Evolutionary conservation across 1,140 invertebrate genomes (phyloP), one percentile per base, ranked within the genome.

Genomic region (Drosophila biarmipes): DNA sequence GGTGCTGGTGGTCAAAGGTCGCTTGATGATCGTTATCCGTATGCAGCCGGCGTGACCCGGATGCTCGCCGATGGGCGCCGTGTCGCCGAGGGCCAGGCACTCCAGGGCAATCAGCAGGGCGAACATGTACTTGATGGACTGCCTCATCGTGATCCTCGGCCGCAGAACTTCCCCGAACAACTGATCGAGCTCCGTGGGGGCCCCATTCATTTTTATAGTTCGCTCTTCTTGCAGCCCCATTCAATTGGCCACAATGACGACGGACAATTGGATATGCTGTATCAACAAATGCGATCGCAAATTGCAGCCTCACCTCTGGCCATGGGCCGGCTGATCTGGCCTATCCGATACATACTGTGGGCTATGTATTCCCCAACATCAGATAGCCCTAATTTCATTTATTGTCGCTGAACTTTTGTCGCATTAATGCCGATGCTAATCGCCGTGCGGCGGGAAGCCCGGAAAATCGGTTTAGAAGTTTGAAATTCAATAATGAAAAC

Each of bases 21-120:
- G 46, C 48, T 79, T 87, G 7, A 86, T 45, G 14, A 86, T 73
- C 14, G 78, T 81, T 8, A 86, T 80, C 11, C 82, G 49, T 7
- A 86, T 64, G 34, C 82, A 86, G 7, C 82, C 84, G 6, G 74
- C 74, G 27, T 87, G 74, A 54, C 87, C 75, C n/a, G 56, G 61
- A 57, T 87, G 81, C 2, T 86, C 77, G 1, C 77, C 81, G 12
- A 86, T 19, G 10, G 81, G 67, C 7, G 63, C 51, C 4, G 49
- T 38, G 4, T 42, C 19, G n/a, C 14, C 43, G 15, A 35, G 10
- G 8, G 19, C 12, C 12, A 78, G 24, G 17, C 46, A 49, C 17
- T 66, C 40, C 12, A 40, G 14, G 2, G 19, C 29, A 27, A 71
- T n/a, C 10, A 54, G 35, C 12, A 71, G 17, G 29, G 14, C 6